Evolutionary conservation across 2,888 invertebrate genomes (phyloP), one percentile per base, ranked within the genome.

Genomic region (Leptopterna dolabrata): DNA sequence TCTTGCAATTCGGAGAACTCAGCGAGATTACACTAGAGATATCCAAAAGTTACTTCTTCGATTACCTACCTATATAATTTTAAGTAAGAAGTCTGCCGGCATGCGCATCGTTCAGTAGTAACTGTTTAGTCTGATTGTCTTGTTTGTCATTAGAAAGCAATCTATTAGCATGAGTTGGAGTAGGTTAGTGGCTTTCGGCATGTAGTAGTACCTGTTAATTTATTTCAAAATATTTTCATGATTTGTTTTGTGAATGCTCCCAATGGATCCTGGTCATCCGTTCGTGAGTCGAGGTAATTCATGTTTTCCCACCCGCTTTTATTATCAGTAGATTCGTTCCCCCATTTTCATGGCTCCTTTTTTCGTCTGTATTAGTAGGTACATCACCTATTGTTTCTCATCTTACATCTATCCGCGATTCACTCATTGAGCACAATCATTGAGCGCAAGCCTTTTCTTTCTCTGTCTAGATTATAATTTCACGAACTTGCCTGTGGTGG

Each of bases 211-310:
- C 11, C 14, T 36, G 16, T n/a, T 16, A n/a, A 86, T 85, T 29
- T 36, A 6, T 11, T 30, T 73, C 36, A 55, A 86, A 86, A 71
- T 36, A 11, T 51, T 51, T 78, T 80, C 27, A 73, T 78, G 24
- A 30, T 70, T 1, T 83, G 51, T 88, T 85, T 83, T 88, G 87
- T 88, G 70, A 88, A 88, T 88, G 88, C 88, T 88, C 83, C 80
- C 88, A 88, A 87, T 85, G 88, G 89, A 89, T 89, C 89, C 78
- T 89, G 89, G 89, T 89, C 89, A 63, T 45, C 89, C 47, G 84
- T 87, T 55, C 88, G 88, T 43, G 89, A 89, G 83, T 89, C 89
- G 71, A 89, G 89, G 89, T 89, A 89, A 89, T 24, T 27, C n/a
- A 51, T 76, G 3, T 45, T 45, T 73, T 78, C 78, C 41, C 14